Conservation (phyloP, 1,140 invertebrate species). For the Cylas formicarius region DNA sequence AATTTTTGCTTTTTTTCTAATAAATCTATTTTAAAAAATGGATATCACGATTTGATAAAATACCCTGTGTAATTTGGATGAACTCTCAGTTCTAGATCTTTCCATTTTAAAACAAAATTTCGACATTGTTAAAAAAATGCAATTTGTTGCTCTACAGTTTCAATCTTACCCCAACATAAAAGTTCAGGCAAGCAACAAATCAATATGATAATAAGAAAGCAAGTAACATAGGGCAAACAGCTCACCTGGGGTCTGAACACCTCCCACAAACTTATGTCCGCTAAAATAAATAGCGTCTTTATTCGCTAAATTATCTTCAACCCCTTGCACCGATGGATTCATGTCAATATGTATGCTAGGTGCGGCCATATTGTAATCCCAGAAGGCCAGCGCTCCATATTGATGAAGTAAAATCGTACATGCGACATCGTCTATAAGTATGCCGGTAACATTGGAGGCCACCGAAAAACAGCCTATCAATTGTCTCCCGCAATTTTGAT, state of each 20-base stretch:
- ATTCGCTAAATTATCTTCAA: conserved; percentile 39
- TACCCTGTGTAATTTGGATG: too few species aligned
- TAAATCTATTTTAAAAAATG: too few species aligned
- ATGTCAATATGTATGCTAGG: conserved; percentile 77
- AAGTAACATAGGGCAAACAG: too few species aligned
- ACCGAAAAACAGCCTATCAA: conserved; percentile 83
- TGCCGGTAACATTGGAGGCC: conserved; percentile 85
- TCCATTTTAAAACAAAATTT: too few species aligned
- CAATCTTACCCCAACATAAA: too few species aligned
- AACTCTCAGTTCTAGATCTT: too few species aligned
- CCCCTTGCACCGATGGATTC: conserved; percentile 60
- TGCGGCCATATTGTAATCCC: conserved; percentile 85
- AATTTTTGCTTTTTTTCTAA: too few species aligned
- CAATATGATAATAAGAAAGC: too few species aligned
- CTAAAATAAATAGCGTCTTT: conserved; percentile 91
- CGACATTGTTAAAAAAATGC: too few species aligned
- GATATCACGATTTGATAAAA: too few species aligned
- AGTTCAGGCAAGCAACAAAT: too few species aligned
- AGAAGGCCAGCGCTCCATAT: conserved; percentile 76
- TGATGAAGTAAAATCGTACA: conserved; percentile 73
- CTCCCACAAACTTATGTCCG: conserved; percentile 86
- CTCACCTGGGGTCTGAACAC: conserved; percentile 72
- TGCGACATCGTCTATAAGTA: conserved; percentile 73
- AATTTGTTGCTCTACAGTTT: too few species aligned
- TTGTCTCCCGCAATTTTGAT: conserved; percentile 48